Evolutionary conservation across 2,797 vertebrate genomes (phyloP).

Genomic region (Sandelia bainsii): DNA sequence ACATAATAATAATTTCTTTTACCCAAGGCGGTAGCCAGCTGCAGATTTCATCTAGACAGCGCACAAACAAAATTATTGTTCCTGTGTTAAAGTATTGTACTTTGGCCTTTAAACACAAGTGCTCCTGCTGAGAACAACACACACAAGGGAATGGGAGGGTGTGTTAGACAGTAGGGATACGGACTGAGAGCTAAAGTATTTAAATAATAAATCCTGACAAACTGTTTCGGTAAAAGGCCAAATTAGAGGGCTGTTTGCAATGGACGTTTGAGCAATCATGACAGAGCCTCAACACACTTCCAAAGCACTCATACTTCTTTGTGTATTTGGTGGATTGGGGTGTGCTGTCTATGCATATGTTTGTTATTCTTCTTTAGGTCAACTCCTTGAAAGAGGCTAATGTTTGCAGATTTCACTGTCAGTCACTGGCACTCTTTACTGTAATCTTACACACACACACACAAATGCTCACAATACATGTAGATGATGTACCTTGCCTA

Average conservation of each 20-base stretch:
- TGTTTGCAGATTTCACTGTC: constrained; percentile 34
- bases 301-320: constrained; percentile 7
- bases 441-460: constrained; percentile 22
- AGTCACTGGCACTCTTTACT: constrained; percentile 15
- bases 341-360: neutral
- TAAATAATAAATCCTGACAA: constrained; percentile 16
- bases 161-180: constrained; percentile 4
- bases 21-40: constrained; percentile 11
- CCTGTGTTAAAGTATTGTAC: constrained; percentile 28
- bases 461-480: constrained; percentile 16
- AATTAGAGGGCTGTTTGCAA: constrained; percentile 61
- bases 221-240: constrained; percentile 56
- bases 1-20: constrained; percentile 4
- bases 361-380: constrained; percentile 18
- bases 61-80: constrained; percentile 26
- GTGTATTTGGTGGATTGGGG: neutral
- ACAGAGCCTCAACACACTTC: constrained; percentile 37
- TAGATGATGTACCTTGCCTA: constrained; percentile 29
- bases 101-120: constrained; percentile 20
- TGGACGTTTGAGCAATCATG: constrained; percentile 59
- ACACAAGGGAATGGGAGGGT: constrained; percentile 18
- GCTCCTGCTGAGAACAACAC: constrained; percentile 28
- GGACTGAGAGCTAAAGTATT: constrained; percentile 6
- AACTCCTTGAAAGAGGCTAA: constrained; percentile 43
- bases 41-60: constrained; percentile 15